phyloP scores from a whole-genome alignment of 2,113 vertebrate species.

The Cercopithecus mona region DNA sequence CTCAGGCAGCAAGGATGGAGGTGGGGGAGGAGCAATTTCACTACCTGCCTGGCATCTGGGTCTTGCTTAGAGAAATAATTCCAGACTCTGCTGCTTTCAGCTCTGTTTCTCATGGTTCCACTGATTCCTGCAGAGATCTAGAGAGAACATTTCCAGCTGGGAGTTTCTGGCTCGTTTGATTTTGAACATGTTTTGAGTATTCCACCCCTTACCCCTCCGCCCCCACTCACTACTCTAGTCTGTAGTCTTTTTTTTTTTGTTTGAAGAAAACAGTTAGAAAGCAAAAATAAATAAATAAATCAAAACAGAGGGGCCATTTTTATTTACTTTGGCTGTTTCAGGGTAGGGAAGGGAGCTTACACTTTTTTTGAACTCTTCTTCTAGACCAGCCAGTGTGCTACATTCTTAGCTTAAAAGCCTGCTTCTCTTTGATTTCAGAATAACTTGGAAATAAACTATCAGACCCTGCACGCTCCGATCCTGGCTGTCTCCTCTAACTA shows the following conservation, averaged over 20 bases:
- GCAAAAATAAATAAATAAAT: neutral
- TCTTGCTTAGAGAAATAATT: neutral
- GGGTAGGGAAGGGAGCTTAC: neutral
- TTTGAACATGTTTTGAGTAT: neutral
- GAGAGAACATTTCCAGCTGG: neutral
- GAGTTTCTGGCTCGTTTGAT: neutral
- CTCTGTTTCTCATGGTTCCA: neutral
- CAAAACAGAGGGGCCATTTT: neutral
- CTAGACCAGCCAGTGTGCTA: neutral
- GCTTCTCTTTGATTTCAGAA: neutral
- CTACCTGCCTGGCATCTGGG: neutral
- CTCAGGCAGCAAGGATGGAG: neutral
- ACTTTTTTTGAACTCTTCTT: neutral
- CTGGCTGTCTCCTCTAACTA: neutral
- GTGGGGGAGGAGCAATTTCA: neutral
- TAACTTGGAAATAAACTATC: neutral
- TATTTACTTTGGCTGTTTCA: neutral
- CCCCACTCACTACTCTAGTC: neutral
- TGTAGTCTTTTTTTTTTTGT: neutral
- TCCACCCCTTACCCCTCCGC: neutral
- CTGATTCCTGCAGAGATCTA: neutral
- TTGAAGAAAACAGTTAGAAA: neutral
- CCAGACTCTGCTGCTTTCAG: neutral
- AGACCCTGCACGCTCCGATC: neutral
- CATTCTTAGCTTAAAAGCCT: neutral